These are phyloP conservation scores for Sphyrna mokarran DNA, from an alignment of 2,113 vertebrate species.

Conservation along the genomic window DNA sequence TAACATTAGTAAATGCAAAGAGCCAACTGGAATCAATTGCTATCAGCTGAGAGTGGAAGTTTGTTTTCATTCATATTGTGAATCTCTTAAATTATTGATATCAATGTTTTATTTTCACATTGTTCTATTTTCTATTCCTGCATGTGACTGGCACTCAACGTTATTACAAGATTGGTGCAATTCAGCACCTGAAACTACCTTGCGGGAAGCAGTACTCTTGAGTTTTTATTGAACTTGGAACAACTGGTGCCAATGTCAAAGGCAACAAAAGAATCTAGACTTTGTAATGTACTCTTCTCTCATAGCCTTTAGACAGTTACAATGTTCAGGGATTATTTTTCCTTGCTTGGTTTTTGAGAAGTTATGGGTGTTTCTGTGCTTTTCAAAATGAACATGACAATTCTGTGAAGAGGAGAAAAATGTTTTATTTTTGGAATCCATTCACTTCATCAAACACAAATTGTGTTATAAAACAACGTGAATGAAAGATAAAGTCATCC, in stretches of 20 bases:
- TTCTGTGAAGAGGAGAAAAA: background rate
- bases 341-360: background rate
- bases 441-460: background rate
- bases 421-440: background rate
- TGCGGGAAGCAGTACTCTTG: background rate
- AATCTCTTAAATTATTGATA: background rate
- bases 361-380: background rate
- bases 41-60: background rate
- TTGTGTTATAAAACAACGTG: no score
- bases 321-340: background rate
- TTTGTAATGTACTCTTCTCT: background rate
- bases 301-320: background rate
- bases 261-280: background rate
- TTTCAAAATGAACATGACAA: background rate
- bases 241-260: background rate
- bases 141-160: background rate
- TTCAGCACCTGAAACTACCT: background rate
- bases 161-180: background rate
- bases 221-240: background rate
- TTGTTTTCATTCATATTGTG: background rate
- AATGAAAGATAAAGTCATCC: background rate
- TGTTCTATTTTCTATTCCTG: background rate
- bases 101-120: background rate
- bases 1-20: background rate
- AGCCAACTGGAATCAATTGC: background rate